phyloP scores from a whole-genome alignment of 2,888 invertebrate genomes.

The Craniophora ligustri region DNA sequence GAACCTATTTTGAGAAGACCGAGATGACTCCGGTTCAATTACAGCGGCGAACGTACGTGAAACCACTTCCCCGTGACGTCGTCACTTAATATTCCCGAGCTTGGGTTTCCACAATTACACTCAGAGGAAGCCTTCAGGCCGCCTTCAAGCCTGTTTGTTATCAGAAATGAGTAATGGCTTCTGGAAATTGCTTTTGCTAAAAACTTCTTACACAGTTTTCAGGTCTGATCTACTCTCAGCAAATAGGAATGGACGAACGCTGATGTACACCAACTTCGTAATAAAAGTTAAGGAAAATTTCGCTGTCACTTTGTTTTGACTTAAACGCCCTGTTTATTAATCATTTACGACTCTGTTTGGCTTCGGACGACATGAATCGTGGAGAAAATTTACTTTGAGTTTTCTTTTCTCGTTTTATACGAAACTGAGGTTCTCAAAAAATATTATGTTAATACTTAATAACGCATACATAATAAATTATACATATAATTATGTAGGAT shows the following conservation, averaged over 20 bases:
- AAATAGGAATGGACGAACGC: conserved; percentile 71
- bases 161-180: conserved; percentile 82
- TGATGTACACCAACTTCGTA: conserved; percentile 59
- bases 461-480: too few relatives aligned
- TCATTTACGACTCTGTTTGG: conserved; percentile 49
- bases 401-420: conserved; percentile 1
- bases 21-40: conserved; percentile 62
- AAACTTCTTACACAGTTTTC: conserved; percentile 80
- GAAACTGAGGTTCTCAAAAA: conserved; percentile 17
- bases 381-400: conserved; percentile 32
- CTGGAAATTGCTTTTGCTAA: conserved; percentile 81
- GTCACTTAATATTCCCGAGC: conserved; percentile 62
- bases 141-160: conserved; percentile 63
- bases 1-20: conserved; percentile 52
- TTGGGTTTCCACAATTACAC: conserved; percentile 58
- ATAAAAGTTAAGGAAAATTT: conserved; percentile 73
- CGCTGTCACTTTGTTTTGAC: conserved; percentile 74
- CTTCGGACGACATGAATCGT: conserved; percentile 35
- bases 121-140: conserved; percentile 36
- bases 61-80: conserved; percentile 61
- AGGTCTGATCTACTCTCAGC: conserved; percentile 70
- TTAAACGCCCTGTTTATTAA: conserved; percentile 61
- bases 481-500: too few relatives aligned
- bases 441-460: conserved; percentile 9
- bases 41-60: conserved; percentile 56